Percentiles rank a stretch among this genome's conserved stretches.
Evolutionary conservation across 2,888 invertebrate species (phyloP).

Genomic region (Amblyjoppa proteus): DNA sequence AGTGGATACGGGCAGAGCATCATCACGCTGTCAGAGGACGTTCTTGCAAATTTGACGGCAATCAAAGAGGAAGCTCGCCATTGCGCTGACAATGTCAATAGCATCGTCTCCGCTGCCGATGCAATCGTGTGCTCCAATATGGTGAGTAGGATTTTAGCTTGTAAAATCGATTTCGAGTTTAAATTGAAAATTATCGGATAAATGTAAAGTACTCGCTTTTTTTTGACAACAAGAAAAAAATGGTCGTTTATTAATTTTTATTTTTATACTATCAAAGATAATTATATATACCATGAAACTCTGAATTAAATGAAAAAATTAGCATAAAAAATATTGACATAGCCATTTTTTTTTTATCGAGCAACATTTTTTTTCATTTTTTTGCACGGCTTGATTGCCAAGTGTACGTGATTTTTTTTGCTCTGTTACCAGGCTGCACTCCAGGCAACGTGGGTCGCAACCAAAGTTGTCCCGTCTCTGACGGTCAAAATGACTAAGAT

Average conservation of each 20-base stretch:
- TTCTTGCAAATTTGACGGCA: slow-evolving; percentile 31
- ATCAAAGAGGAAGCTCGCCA: slow-evolving; percentile 27
- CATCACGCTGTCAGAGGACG: slow-evolving; percentile 44
- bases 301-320: too few relatives aligned
- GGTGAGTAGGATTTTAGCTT: slow-evolving; percentile 63
- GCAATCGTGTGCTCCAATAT: slow-evolving; percentile 68
- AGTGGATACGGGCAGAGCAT: slow-evolving; percentile 67
- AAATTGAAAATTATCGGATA: background rate
- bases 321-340: too few relatives aligned
- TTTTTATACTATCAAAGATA: too few relatives aligned
- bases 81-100: background rate
- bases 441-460: slow-evolving; percentile 30
- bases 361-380: background rate
- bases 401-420: background rate
- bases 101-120: slow-evolving; percentile 52
- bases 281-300: too few relatives aligned
- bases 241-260: too few relatives aligned
- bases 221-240: too few relatives aligned
- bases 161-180: background rate
- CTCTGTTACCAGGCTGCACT: slow-evolving; percentile 23
- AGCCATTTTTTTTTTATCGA: background rate
- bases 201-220: too few relatives aligned
- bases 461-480: slow-evolving; percentile 39
- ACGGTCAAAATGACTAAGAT: slow-evolving; percentile 28
- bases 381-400: background rate